Evolutionary conservation across 2,113 vertebrate genomes (phyloP), one percentile per base, ranked within the genome.

Genomic region (Rafetus swinhoei): DNA sequence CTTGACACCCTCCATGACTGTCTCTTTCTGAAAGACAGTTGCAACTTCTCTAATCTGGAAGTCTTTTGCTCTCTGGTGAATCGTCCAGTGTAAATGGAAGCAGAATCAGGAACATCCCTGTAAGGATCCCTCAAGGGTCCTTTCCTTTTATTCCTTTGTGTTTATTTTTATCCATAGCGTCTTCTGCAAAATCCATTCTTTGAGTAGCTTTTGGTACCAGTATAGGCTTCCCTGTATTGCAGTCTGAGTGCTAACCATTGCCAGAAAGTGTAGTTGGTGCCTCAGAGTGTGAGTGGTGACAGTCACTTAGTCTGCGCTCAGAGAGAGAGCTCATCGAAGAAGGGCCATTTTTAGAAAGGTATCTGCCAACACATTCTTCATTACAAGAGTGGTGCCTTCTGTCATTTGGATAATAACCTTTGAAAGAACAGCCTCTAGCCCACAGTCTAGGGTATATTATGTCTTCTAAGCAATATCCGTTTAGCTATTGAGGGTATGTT

Each of bases 391-490:
- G 65, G n/a, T 62, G 72, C 84, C 83, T 90, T 86, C 72, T 72
- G 5, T 90, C 74, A n/a, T 59, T 90, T 92, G 76, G 59, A 57
- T 87, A 76, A 81, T 76, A 81, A 57, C 2, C 19, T 56, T 93
- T 89, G 56, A 79, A 92, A 87, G 29, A 85, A 32, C 39, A 90
- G 55, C 69, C 87, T 87, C 72, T 90, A 32, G 19, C 87, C 72
- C 85, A 2, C 92, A 95, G 85, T 85, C 56, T 54, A 90, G 90
- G 84, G 84, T 77, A 6, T 80, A 77, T 93, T 94, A 27, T 76
- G 85, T 96, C 93, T 97, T 87, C 83, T 90, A 18, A 94, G 89
- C 85, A 95, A 90, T 97, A 95, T 59, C 92, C 53, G 7, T 90
- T 96, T 89, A 79, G 85, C 85, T 94, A 9, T 11, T 90, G 92